Conservation (phyloP, 2,113 vertebrate species). For the Illadopsis cleaveri region DNA sequence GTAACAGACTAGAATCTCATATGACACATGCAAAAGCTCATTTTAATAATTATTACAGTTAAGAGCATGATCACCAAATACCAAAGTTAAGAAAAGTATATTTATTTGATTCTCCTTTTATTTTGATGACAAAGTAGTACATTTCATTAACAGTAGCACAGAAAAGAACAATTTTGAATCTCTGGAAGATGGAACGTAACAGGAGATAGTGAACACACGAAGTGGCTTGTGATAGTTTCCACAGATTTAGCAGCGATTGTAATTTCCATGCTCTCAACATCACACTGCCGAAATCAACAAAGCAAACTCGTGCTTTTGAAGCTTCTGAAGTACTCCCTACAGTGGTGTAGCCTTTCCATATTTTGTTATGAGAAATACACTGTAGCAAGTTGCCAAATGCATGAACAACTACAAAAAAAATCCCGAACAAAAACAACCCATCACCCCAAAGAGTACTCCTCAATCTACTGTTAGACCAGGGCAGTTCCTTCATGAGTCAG, state of each 20-base stretch:
- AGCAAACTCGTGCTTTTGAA: not conserved
- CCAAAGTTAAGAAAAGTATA: conserved; percentile 5
- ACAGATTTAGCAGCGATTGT: not conserved
- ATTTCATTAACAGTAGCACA: not conserved
- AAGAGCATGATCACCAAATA: not conserved
- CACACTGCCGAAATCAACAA: not conserved
- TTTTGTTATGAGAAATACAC: not conserved
- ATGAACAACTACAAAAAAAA: not conserved
- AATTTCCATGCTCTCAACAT: not conserved
- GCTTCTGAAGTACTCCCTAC: not conserved
- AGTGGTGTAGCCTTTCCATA: not conserved
- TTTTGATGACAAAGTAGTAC: not conserved
- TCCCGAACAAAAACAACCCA: not conserved
- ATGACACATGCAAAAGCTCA: not conserved
- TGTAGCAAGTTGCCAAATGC: not conserved
- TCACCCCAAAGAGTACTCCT: not conserved
- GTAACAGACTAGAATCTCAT: not conserved
- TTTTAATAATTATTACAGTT: not conserved
- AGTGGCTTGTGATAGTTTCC: not conserved
- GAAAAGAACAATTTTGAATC: not conserved
- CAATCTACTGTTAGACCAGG: not conserved
- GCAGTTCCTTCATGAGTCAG: not conserved
- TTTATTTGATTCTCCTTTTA: conserved; percentile 48
- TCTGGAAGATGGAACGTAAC: not conserved
- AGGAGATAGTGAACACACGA: not conserved